A percentile compares a stretch with the other conserved stretches of the same genome.
These are phyloP conservation scores for Xylophagus ater DNA, from an alignment of 2,888 invertebrate genomes.

Conservation along the genomic window DNA sequence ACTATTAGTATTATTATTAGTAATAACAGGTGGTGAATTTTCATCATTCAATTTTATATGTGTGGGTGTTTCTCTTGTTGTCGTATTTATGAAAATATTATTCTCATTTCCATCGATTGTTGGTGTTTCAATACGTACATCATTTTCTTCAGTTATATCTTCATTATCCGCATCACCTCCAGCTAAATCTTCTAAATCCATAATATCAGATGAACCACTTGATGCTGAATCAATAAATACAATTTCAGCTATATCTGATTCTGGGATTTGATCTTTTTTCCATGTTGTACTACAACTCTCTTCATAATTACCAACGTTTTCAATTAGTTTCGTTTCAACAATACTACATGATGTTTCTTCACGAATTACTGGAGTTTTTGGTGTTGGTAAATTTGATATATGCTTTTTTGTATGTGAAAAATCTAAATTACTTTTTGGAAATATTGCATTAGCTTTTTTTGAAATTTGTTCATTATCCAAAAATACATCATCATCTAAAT, in stretches of 20 bases:
- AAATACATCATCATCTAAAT: slow-evolving; percentile 45
- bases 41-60: too few species aligned
- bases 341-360: slow-evolving; percentile 41
- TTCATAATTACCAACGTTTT: slow-evolving; percentile 40
- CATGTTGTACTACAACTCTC: slow-evolving; percentile 48
- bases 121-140: slow-evolving; percentile 23
- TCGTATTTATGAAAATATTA: slow-evolving; percentile 8
- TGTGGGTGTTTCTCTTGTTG: slow-evolving; percentile 10
- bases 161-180: slow-evolving; percentile 37
- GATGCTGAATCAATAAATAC: slow-evolving; percentile 58
- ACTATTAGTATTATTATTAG: too few species aligned
- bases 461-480: slow-evolving; percentile 32
- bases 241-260: slow-evolving; percentile 51
- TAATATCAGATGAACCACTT: slow-evolving; percentile 49
- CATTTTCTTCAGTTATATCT: slow-evolving; percentile 39
- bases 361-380: slow-evolving; percentile 32
- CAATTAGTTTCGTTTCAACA: slow-evolving; percentile 52
- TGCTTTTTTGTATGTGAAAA: slow-evolving; percentile 29
- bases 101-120: slow-evolving; percentile 20
- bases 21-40: slow-evolving; percentile 19
- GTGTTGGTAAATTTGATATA: slow-evolving; percentile 14
- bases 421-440: slow-evolving; percentile 37
- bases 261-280: slow-evolving; percentile 39
- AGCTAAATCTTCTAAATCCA: slow-evolving; percentile 43
- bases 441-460: slow-evolving; percentile 34